Conservation (phyloP, 2,797 vertebrate genomes). For the Cyclura pinguis region DNA sequence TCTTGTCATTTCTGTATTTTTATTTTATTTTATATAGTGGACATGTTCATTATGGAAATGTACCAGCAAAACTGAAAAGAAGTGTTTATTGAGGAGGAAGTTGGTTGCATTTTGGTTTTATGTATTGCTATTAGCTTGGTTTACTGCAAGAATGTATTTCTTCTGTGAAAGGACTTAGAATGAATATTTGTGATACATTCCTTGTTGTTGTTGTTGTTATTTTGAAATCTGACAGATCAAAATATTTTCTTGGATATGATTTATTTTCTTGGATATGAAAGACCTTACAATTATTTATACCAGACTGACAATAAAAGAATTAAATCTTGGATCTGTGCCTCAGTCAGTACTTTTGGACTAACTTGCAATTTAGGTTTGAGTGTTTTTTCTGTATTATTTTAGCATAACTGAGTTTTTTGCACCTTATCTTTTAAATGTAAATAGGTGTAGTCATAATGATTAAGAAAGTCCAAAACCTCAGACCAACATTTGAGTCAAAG, state of each 20-base stretch:
- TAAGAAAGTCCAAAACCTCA: slow-evolving; percentile 15
- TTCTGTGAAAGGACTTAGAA: slow-evolving; percentile 1
- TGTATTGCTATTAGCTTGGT: slow-evolving; percentile 33
- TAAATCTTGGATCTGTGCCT: background rate
- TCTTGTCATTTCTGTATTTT: background rate
- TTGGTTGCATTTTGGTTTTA: slow-evolving; percentile 31
- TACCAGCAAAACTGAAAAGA: slow-evolving; percentile 35
- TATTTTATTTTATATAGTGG: background rate
- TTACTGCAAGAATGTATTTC: background rate
- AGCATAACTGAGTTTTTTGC: background rate
- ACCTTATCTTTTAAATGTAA: background rate
- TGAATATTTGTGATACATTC: background rate
- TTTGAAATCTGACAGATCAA: background rate
- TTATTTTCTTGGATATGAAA: background rate
- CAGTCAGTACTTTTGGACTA: background rate
- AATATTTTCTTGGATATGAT: background rate
- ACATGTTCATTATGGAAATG: slow-evolving; percentile 23
- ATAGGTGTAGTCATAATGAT: background rate
- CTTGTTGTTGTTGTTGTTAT: background rate
- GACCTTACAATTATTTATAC: background rate
- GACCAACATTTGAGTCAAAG: background rate
- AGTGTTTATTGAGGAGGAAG: slow-evolving; percentile 13
- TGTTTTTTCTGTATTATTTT: background rate
- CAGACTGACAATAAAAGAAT: background rate
- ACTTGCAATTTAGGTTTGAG: background rate